Percentiles rank a stretch among this genome's conserved stretches.
Conservation (phyloP, 1,140 invertebrate genomes). For the Cyrtorhinus lividipennis region DNA sequence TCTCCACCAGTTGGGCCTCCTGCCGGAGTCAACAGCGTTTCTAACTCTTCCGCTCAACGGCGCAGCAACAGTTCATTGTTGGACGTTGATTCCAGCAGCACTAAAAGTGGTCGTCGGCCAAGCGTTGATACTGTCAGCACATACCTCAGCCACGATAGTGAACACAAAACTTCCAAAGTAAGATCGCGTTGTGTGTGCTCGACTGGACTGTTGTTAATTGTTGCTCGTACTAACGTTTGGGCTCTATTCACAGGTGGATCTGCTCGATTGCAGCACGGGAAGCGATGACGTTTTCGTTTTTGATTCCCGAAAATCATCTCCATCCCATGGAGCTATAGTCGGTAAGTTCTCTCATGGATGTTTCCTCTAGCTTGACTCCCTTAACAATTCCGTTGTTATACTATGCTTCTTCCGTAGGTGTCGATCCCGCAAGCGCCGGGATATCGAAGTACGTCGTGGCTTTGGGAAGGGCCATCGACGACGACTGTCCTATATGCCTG, state of each 20-base stretch:
- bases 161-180: conserved; percentile 29
- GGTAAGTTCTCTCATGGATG: conserved; percentile 32
- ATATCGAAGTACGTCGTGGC: conserved; percentile 58
- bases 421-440: conserved; percentile 51
- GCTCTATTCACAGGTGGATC: no score
- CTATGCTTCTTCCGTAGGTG: no score
- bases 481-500: conserved; percentile 50
- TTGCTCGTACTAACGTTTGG: no score
- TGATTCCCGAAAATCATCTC: conserved; percentile 26
- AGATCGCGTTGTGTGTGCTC: no score
- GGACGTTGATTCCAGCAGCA: conserved; percentile 51
- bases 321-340: conserved; percentile 35
- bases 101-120: conserved; percentile 53
- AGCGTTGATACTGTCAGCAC: conserved; percentile 76
- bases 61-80: conserved; percentile 28
- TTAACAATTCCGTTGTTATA: no score
- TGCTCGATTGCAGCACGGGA: conserved; percentile 55
- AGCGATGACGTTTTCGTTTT: conserved; percentile 47
- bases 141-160: conserved; percentile 70
- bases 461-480: conserved; percentile 46
- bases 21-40: neutral
- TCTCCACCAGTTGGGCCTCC: neutral
- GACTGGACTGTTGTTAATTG: no score
- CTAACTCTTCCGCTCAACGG: conserved; percentile 4
- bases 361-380: no score